Evolutionary conservation across 2,888 invertebrate genomes (phyloP).

Genomic region (Pseudococcus longispinus): DNA sequence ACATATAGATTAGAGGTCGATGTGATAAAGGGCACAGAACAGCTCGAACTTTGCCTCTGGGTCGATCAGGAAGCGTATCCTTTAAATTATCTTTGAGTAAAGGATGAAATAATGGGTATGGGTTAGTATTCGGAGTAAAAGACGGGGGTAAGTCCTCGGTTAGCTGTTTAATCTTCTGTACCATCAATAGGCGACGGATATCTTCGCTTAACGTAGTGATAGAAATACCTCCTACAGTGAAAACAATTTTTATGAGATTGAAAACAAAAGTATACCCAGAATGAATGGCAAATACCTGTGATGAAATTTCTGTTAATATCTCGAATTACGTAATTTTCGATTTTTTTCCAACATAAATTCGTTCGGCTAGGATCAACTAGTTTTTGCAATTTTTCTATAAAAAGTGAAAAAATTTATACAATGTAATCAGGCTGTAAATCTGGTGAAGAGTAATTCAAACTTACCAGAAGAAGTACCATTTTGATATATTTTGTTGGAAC

Average conservation of each 20-base stretch:
- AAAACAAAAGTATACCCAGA: no score
- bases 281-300: neutral
- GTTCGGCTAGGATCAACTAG: neutral
- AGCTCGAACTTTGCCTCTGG: conserved; percentile 19
- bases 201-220: conserved; percentile 8
- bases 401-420: neutral
- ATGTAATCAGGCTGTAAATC: no score
- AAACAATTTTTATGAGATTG: no score
- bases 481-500: neutral
- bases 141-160: conserved; percentile 34
- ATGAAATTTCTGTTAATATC: conserved; percentile 21
- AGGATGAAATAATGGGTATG: conserved; percentile 44
- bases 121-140: conserved; percentile 4
- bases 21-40: conserved; percentile 50
- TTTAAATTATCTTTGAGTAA: neutral
- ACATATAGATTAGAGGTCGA: conserved; percentile 30
- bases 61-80: neutral
- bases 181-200: neutral
- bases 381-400: neutral
- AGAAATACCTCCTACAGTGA: neutral
- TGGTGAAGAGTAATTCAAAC: neutral
- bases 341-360: neutral
- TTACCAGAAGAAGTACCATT: neutral
- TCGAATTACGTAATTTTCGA: conserved; percentile 4
- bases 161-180: neutral